Evolutionary conservation across 1,140 invertebrate species (phyloP), one percentile per base, ranked within the genome.

Genomic region (Tribolium castaneum): DNA sequence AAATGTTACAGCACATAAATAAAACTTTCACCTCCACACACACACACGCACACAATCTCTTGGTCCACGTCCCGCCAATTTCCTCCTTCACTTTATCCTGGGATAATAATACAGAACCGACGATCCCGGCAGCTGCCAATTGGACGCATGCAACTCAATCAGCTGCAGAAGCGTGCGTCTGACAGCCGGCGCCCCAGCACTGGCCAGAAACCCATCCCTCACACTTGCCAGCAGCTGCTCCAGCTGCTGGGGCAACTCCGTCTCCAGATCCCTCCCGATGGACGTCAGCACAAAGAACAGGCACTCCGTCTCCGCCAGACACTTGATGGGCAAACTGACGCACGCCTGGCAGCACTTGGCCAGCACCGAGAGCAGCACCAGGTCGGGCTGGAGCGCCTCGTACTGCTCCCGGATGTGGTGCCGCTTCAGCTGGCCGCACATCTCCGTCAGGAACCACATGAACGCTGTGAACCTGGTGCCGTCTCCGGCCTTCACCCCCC

Each of bases 21-120:
- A 6, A 30, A 30, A 30, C 25, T 30, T 30, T 30, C 25, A 30
- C 5, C 25, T 30, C 25, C 25, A 30, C 25, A 6, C 25, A 30
- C 22, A 25, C 25, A 3, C 25, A 6, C 25, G 6, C 25, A 30
- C 25, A 30, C 50, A 72, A 7, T 52, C 14, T 72, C 50, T 72
- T 72, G 70, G 70, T 72, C 70, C 70, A 72, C 13, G 16, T 6
- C 22, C 14, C 45, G 14, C 19, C 14, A 50, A 19, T 51, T 10
- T 0, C 14, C 52, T 72, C 7, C n/a, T 54, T 84, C 83, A 91
- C 82, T 91, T 91, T 62, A 89, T 88, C 78, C 90, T 91, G 54
- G 94, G 94, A 86, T 96, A 96, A 87, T 97, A 97, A 87, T 97
- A 97, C 59, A 96, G 91, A 34, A 97, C 93, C 1, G 96, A 95